Conservation (phyloP, 2,797 vertebrate species). For the Ceryle rudis region DNA sequence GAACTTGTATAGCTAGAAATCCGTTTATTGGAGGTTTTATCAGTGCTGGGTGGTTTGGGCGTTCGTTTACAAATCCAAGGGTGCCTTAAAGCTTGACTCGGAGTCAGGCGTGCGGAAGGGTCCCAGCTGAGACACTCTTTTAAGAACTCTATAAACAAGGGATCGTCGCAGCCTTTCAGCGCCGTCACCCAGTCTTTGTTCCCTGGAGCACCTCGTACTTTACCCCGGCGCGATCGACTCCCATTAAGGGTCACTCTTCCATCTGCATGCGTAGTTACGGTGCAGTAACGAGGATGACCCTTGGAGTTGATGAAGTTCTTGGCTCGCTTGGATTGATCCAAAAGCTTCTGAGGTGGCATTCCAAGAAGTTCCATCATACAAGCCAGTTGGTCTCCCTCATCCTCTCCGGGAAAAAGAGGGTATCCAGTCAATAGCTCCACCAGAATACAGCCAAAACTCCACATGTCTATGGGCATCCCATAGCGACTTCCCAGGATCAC, state of each 20-base stretch:
- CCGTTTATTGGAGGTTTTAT: slow-evolving; percentile 86
- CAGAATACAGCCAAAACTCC: slow-evolving; percentile 98
- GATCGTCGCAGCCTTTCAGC: slow-evolving; percentile 94
- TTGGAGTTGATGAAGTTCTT: slow-evolving; percentile 98
- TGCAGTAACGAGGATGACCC: slow-evolving; percentile 96
- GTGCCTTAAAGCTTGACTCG: slow-evolving; percentile 91
- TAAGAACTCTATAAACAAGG: slow-evolving; percentile 93
- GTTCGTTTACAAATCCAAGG: slow-evolving; percentile 92
- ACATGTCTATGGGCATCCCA: slow-evolving; percentile 96
- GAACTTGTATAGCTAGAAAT: slow-evolving; percentile 85
- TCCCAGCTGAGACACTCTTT: slow-evolving; percentile 98
- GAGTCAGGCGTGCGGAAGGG: slow-evolving; percentile 89
- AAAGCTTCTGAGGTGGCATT: slow-evolving; percentile 91
- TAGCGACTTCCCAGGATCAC: slow-evolving; percentile 95
- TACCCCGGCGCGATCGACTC: slow-evolving; percentile 90
- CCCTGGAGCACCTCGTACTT: slow-evolving; percentile 90
- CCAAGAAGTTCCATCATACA: slow-evolving; percentile 98
- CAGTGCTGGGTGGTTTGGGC: slow-evolving; percentile 83
- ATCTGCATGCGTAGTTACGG: slow-evolving; percentile 85
- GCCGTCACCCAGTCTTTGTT: slow-evolving; percentile 93
- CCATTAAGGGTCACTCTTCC: slow-evolving; percentile 89
- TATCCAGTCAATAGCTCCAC: slow-evolving; percentile 96
- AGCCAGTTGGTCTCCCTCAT: slow-evolving; percentile 95
- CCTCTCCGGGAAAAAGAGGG: slow-evolving; percentile 95
- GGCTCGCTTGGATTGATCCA: slow-evolving; percentile 93